Conservation (phyloP, 2,797 vertebrate species). For the Schizopygopsis malacanthus region DNA sequence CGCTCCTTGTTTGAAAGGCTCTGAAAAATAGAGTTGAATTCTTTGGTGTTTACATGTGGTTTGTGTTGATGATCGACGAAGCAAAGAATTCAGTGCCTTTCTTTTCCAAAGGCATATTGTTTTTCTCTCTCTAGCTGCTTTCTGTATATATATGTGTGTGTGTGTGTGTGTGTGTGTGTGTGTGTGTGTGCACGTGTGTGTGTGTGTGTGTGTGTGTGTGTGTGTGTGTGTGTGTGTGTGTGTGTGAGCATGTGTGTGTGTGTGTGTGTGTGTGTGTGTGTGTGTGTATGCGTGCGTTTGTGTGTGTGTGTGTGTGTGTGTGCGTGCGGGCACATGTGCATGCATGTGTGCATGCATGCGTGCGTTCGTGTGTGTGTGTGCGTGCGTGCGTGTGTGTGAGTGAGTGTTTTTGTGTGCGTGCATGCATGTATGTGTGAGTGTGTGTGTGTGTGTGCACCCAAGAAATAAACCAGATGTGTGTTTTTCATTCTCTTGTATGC, state of each 20-base stretch:
- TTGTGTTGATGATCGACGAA: conserved; percentile 44
- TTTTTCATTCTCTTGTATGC: conserved; percentile 17
- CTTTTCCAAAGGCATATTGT: conserved; percentile 26
- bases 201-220: no score
- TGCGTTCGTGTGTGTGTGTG: no score
- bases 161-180: not conserved
- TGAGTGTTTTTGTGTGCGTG: no score
- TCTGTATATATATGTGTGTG: not conserved
- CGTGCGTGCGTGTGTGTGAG: not conserved
- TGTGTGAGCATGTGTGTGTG: no score
- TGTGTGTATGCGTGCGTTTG: no score
- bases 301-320: no score
- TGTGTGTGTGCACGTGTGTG: not conserved
- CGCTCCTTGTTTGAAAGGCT: conserved; percentile 5
- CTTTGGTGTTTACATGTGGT: conserved; percentile 39
- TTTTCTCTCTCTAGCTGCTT: conserved; percentile 9
- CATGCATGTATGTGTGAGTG: no score
- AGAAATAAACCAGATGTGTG: conserved; percentile 28
- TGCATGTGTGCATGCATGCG: no score
- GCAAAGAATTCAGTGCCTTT: conserved; percentile 37
- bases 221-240: no score
- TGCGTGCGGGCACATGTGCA: no score
- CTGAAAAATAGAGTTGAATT: conserved; percentile 4
- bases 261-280: not conserved
- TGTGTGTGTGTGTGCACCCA: no score